Conservation (phyloP, 2,113 vertebrate genomes). For the Tychaedon coryphoeus region DNA sequence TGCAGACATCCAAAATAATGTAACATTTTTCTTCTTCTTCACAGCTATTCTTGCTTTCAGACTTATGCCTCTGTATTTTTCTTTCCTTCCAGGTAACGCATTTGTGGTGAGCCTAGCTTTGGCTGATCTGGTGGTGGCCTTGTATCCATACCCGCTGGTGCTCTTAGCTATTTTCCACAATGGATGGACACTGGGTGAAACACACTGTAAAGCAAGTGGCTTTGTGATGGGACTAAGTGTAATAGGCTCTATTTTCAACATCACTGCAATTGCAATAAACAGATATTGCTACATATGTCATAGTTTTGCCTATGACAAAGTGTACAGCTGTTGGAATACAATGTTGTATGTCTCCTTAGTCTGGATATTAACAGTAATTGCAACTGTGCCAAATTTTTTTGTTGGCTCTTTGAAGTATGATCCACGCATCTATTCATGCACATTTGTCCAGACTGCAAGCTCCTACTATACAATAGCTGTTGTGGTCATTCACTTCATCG, state of each 20-base stretch:
- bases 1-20: neutral
- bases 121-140: constrained; percentile 88
- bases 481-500: constrained; percentile 86
- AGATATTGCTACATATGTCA: constrained; percentile 91
- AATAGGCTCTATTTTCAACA: constrained; percentile 92
- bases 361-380: constrained; percentile 82
- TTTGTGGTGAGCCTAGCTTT: constrained; percentile 91
- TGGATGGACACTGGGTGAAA: constrained; percentile 86
- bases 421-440: constrained; percentile 87
- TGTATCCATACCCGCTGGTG: constrained; percentile 89
- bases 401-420: constrained; percentile 88
- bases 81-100: constrained; percentile 81
- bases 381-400: constrained; percentile 87
- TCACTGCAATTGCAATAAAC: constrained; percentile 89
- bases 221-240: constrained; percentile 92
- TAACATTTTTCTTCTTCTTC: neutral
- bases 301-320: constrained; percentile 81
- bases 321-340: constrained; percentile 83
- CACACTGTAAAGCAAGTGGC: constrained; percentile 88
- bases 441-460: constrained; percentile 87
- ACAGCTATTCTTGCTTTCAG: neutral
- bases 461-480: constrained; percentile 82
- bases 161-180: constrained; percentile 87
- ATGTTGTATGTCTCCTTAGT: constrained; percentile 82
- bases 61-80: neutral